phyloP scores from a whole-genome alignment of 2,113 vertebrate species.

The Oxyruncus cristatus region DNA sequence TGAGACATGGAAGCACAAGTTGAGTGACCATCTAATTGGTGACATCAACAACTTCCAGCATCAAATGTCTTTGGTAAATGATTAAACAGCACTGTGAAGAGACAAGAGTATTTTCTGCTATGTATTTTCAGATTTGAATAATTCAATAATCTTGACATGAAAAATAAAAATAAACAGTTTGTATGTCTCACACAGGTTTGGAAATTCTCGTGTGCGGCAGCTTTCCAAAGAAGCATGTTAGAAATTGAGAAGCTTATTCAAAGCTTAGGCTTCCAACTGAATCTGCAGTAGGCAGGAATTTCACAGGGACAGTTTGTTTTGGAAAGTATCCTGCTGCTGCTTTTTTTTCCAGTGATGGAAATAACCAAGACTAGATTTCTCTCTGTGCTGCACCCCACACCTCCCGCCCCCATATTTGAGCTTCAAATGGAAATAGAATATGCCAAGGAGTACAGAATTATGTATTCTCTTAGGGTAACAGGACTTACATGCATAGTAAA shows the following conservation, averaged over 20 bases:
- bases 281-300: constrained; percentile 5
- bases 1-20: background rate
- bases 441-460: background rate
- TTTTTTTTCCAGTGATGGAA: background rate
- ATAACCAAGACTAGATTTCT: background rate
- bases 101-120: background rate
- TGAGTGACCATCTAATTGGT: background rate
- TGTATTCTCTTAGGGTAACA: background rate
- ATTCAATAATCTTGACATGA: background rate
- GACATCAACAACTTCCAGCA: background rate
- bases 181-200: background rate
- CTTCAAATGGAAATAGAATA: background rate
- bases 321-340: background rate
- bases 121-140: constrained; percentile 15
- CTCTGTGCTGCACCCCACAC: background rate
- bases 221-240: background rate
- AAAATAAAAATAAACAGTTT: background rate
- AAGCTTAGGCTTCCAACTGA: background rate
- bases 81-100: constrained; percentile 10
- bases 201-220: background rate
- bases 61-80: background rate
- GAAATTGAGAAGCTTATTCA: background rate
- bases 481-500: background rate
- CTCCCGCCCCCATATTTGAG: background rate
- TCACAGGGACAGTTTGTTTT: constrained; percentile 36